Percentiles rank a stretch among this genome's conserved stretches.
These are phyloP conservation scores for Unio delphinus DNA, from an alignment of 2,888 invertebrate genomes.

Conservation along the genomic window DNA sequence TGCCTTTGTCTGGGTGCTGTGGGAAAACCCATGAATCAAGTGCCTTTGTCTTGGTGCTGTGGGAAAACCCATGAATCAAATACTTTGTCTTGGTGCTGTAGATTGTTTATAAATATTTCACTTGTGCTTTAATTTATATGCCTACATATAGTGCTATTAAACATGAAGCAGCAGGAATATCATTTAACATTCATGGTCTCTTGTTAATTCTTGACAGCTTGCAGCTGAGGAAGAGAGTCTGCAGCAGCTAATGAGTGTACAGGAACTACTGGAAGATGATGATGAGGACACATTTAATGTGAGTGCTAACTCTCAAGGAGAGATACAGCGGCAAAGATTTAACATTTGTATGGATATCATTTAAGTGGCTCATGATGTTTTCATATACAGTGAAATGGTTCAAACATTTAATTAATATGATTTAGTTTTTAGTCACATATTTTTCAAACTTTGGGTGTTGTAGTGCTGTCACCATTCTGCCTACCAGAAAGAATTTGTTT, in stretches of 20 bases:
- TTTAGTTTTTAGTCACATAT: no score
- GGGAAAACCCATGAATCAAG: no score
- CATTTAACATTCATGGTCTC: background rate
- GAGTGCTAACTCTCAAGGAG: conserved; percentile 19
- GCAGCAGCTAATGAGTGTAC: conserved; percentile 82
- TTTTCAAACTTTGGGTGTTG: no score
- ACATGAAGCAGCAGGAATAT: background rate
- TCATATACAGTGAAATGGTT: background rate
- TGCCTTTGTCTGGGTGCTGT: no score
- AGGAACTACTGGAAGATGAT: conserved; percentile 80
- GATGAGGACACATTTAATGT: conserved; percentile 61
- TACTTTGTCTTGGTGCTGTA: no score
- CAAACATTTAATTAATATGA: background rate
- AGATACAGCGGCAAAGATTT: no score
- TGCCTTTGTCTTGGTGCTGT: no score
- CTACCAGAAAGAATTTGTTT: no score
- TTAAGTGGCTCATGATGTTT: background rate
- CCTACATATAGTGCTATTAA: background rate
- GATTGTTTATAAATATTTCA: no score
- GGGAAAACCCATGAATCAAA: no score
- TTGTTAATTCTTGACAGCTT: conserved; percentile 73
- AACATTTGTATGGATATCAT: no score
- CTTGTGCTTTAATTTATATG: background rate
- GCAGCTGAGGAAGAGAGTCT: conserved; percentile 91
- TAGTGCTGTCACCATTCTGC: no score